Evolutionary conservation across 2,797 vertebrate genomes (phyloP).

Genomic region (Pelochelys cantorii): DNA sequence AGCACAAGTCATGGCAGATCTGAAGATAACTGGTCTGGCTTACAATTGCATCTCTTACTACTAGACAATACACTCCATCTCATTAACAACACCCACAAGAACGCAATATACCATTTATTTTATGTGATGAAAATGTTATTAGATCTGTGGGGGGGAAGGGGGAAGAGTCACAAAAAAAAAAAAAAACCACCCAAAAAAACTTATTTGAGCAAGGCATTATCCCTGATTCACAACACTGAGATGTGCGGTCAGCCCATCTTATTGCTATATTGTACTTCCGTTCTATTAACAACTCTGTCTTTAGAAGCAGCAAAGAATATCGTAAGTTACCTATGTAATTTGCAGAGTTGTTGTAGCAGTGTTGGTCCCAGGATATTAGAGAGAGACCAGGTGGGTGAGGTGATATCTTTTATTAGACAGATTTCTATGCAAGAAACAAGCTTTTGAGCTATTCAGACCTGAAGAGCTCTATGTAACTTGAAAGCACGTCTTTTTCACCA

Average conservation of each 20-base stretch:
- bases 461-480: background rate
- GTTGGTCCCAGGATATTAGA: background rate
- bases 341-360: background rate
- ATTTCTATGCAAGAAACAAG: background rate
- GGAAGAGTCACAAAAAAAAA: background rate
- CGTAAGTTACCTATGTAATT: background rate
- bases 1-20: background rate
- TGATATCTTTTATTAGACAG: background rate
- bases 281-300: background rate
- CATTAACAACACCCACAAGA: background rate
- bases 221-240: background rate
- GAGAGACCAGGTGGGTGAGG: background rate
- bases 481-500: background rate
- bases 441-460: background rate
- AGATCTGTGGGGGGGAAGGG: background rate
- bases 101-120: background rate
- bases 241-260: rapidly evolving
- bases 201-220: background rate
- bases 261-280: rapidly evolving
- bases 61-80: rapidly evolving
- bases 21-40: background rate
- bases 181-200: too few species aligned
- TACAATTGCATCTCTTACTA: rapidly evolving
- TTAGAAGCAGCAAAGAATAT: background rate
- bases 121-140: rapidly evolving